phyloP scores from a whole-genome alignment of 2,888 invertebrate species.

The Yponomeuta plumbellus region DNA sequence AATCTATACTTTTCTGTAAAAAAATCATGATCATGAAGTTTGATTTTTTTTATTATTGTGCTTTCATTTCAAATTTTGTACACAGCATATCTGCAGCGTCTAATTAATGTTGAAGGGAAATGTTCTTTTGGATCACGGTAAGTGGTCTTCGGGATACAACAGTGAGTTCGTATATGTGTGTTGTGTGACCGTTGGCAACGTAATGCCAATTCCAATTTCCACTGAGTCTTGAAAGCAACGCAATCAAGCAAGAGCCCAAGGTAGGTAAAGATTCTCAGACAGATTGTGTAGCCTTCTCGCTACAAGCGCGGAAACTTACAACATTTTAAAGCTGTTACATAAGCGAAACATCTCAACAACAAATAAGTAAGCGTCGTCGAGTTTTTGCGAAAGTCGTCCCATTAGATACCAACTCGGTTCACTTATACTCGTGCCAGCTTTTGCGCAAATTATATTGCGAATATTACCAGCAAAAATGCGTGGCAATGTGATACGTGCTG shows the following conservation, averaged over 20 bases:
- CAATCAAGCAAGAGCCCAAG: neutral
- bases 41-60: too few species aligned
- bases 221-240: too few species aligned
- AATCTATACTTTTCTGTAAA: too few species aligned
- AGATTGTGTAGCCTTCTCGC: neutral
- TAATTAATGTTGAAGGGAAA: too few species aligned
- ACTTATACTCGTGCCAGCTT: neutral
- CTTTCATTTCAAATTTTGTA: too few species aligned
- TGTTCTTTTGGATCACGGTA: too few species aligned
- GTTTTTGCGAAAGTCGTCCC: neutral
- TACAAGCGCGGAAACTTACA: neutral
- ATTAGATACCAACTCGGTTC: neutral
- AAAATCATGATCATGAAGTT: too few species aligned
- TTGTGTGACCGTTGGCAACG: too few species aligned
- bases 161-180: too few species aligned
- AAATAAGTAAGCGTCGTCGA: neutral
- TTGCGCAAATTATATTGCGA: neutral
- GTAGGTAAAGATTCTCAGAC: neutral
- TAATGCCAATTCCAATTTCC: too few species aligned
- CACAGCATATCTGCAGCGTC: too few species aligned
- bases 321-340: neutral
- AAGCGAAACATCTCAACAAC: neutral
- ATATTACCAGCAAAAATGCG: neutral
- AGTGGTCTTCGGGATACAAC: too few species aligned
- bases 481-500: neutral